Conservation (phyloP, 2,113 vertebrate genomes). For the Lophochroa leadbeateri region DNA sequence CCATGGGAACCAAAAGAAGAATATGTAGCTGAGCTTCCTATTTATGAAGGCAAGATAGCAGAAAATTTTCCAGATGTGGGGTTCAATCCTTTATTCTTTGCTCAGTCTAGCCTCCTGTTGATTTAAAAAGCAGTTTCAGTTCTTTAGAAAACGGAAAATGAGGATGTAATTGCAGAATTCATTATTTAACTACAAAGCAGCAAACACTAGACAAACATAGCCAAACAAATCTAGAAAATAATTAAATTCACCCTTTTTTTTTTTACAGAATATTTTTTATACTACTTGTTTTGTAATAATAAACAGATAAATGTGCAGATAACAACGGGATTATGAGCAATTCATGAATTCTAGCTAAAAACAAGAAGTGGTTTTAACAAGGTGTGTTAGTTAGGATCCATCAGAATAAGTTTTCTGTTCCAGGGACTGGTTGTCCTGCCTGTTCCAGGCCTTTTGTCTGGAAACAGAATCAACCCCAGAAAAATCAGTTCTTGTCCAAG, state of each 20-base stretch:
- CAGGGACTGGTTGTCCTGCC: background rate
- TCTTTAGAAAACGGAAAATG: background rate
- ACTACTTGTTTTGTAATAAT: background rate
- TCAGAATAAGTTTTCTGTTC: background rate
- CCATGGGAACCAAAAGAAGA: constrained; percentile 9
- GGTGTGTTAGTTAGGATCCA: background rate
- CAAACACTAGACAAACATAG: background rate
- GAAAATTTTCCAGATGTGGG: background rate
- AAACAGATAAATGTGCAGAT: background rate
- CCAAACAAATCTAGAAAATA: background rate
- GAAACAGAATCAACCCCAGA: background rate
- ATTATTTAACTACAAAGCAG: background rate
- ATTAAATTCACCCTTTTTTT: background rate
- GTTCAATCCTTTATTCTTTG: background rate
- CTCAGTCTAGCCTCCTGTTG: background rate
- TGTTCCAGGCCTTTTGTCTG: background rate
- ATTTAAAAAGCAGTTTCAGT: background rate
- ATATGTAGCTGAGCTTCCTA: background rate
- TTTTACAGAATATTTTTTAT: background rate
- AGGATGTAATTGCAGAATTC: background rate
- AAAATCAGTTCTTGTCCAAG: background rate
- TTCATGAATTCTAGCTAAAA: background rate
- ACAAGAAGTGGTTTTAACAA: background rate
- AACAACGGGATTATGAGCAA: background rate
- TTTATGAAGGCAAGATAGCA: background rate